Evolutionary conservation across 2,797 vertebrate species (phyloP).

Genomic region (Passerculus sandwichensis): DNA sequence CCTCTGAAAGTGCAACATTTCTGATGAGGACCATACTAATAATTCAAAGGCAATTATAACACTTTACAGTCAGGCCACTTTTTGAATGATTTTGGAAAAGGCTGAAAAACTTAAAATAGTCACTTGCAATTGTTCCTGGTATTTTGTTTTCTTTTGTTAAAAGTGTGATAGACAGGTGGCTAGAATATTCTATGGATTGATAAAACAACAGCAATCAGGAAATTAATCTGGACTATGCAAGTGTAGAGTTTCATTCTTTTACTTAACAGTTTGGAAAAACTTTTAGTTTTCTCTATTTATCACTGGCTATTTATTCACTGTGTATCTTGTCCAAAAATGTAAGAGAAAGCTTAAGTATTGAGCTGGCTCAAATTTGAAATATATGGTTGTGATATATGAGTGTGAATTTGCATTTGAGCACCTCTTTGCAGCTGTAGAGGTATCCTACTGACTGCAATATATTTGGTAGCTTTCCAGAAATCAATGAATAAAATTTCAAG

Average conservation of each 20-base stretch:
- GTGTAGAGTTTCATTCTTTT: not conserved
- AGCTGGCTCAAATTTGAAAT: slow-evolving; percentile 10
- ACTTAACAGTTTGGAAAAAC: not conserved
- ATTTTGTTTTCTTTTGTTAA: not conserved
- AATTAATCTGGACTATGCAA: not conserved
- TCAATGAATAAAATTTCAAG: not conserved
- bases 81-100: not conserved
- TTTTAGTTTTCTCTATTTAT: slow-evolving; percentile 1
- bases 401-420: slow-evolving; percentile 1
- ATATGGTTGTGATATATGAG: not conserved
- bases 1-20: not conserved
- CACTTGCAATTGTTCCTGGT: not conserved
- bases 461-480: not conserved
- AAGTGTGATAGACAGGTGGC: not conserved
- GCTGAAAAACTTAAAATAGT: not conserved
- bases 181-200: not conserved
- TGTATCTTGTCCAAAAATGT: not conserved
- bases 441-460: not conserved
- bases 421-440: not conserved
- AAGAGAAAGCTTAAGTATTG: not conserved
- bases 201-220: not conserved
- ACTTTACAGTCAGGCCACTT: not conserved
- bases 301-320: not conserved
- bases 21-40: not conserved
- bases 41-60: not conserved